Evolutionary conservation across 2,113 vertebrate species (phyloP).

Genomic region (Tachycineta bicolor): DNA sequence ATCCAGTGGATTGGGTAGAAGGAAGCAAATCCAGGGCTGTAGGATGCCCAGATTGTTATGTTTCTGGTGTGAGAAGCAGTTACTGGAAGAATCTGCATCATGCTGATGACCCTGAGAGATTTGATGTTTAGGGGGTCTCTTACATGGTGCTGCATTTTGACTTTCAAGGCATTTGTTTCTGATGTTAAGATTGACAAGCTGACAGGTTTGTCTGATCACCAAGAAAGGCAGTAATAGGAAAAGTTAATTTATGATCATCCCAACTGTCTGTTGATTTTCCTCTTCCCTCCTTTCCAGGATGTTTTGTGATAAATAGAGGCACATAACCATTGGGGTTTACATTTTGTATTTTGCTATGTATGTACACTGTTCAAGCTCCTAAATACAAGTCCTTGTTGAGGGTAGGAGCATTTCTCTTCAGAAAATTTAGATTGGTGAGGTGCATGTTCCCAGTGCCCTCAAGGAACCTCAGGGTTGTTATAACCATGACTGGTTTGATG

Average conservation of each 20-base stretch:
- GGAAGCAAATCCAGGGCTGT: background rate
- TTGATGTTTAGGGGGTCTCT: background rate
- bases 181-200: background rate
- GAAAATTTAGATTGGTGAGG: background rate
- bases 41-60: background rate
- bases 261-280: background rate
- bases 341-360: background rate
- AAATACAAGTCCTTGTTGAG: background rate
- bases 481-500: background rate
- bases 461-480: background rate
- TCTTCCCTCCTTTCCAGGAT: background rate
- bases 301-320: background rate
- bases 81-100: background rate
- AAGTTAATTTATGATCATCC: background rate
- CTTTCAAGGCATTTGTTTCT: background rate
- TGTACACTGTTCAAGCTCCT: background rate
- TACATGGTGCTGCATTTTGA: background rate
- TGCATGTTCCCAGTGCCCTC: background rate
- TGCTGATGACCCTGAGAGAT: background rate
- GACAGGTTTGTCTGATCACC: rapidly evolving
- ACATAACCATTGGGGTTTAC: background rate
- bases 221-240: background rate
- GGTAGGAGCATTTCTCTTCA: background rate
- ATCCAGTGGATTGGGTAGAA: background rate
- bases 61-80: background rate